Base-by-base conservation (phyloP, 2,888 invertebrate species). In the Stramonita haemastoma region DNA sequence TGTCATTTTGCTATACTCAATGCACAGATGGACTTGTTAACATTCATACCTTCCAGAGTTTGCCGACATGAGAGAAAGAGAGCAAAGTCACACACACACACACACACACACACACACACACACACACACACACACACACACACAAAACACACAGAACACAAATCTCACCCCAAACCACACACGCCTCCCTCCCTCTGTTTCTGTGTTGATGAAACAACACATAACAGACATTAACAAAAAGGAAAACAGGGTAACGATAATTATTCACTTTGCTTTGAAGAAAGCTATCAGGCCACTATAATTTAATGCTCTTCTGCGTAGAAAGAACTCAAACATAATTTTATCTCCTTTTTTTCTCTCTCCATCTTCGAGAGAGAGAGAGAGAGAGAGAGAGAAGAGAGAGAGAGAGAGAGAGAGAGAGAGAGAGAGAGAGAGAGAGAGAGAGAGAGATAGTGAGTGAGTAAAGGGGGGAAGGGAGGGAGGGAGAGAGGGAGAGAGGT, bases 71-170 rank as follows among this genome's bases (percentile, higher is more conserved):
- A 46, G 46, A 46, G 46, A 46, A 8, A 46, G 46, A 46, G 46
- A 46, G 46, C 46, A 83, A 17, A 83, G 36, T 26, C 46, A n/a
- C 81, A 83, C 81, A 46, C 81, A 46, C 81, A 46, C 81, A 81
- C 81, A 81, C 81, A 46, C 81, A 46, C 81, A 46, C 26, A 22
- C 81, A 81, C 46, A 5, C 36, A 81, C 81, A 11, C 46, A 34
- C 81, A 26, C 46, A 22, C 81, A 46, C 81, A 81, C 81, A 46
- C 81, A 81, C 36, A 26, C 36, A 22, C 36, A 79, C 32, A 79
- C 22, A 22, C n/a, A n/a, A 60, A 2, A 60, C 15, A 22, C 15
- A 19, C 19, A 60, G 15, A 22, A 15, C 22, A 22, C 15, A 19
- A 60, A 60, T 60, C 2, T 19, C 22, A 60, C 60, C 1, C 22